phyloP scores from a whole-genome alignment of 2,113 vertebrate genomes.

The Nettapus auritus region DNA sequence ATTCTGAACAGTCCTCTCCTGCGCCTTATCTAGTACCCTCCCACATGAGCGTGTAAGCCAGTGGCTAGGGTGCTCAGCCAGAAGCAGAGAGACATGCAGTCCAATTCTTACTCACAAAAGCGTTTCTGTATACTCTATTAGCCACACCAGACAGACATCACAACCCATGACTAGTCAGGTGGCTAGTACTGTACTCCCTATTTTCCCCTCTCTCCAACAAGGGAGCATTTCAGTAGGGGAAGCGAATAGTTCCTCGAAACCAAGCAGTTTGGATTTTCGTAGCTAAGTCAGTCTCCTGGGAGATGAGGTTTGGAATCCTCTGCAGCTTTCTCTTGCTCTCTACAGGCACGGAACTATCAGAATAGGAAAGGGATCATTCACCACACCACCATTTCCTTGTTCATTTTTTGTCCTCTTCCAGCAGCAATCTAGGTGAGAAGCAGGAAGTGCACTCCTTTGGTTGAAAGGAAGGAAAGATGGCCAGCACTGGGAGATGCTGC shows the following conservation, averaged over 20 bases:
- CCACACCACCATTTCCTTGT: neutral
- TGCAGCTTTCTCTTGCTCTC: neutral
- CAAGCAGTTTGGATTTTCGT: neutral
- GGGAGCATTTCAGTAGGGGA: neutral
- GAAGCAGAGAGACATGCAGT: neutral
- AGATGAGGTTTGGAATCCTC: neutral
- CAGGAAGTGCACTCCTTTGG: neutral
- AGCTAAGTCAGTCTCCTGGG: neutral
- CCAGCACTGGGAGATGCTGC: neutral
- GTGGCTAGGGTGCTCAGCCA: neutral
- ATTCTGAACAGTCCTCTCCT: neutral
- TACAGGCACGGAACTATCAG: neutral
- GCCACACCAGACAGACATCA: neutral
- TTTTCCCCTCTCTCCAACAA: rapidly evolving
- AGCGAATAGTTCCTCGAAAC: neutral
- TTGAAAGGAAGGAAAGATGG: neutral
- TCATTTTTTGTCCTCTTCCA: neutral
- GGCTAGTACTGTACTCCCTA: neutral
- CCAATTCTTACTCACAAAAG: neutral
- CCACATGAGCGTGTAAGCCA: neutral
- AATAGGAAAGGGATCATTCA: neutral
- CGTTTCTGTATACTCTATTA: neutral
- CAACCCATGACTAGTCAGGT: neutral
- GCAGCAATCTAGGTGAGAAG: neutral
- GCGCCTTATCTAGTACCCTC: neutral